Conservation (phyloP, 2,888 invertebrate genomes). For the Diachrysia chrysitis region DNA sequence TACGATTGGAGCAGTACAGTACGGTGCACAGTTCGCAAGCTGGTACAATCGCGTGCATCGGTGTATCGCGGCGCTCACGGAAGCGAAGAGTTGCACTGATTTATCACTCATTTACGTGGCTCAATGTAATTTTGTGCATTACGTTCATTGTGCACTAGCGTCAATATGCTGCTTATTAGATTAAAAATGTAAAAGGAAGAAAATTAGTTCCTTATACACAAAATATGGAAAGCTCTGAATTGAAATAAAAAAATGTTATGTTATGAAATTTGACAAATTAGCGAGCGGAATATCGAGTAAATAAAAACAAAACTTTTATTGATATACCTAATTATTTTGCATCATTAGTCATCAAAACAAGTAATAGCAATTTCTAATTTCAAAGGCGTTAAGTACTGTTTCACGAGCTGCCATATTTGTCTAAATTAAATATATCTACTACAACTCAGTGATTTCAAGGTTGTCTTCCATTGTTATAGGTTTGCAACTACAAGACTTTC, state of each 20-base stretch:
- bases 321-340: no score
- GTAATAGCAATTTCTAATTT: neutral
- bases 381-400: neutral
- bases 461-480: no score
- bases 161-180: neutral
- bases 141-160: constrained; percentile 11
- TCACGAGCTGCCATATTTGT: no score
- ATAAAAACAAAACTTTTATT: no score
- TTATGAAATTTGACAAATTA: no score
- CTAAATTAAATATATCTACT: no score
- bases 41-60: constrained; percentile 48
- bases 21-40: constrained; percentile 23
- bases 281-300: no score
- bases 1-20: constrained; percentile 23
- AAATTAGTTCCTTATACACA: no score
- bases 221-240: neutral
- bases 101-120: constrained; percentile 57
- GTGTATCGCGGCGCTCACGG: constrained; percentile 47
- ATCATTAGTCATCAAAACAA: neutral
- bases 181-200: neutral
- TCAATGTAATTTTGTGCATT: constrained; percentile 50
- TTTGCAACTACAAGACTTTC: no score
- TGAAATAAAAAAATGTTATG: neutral
- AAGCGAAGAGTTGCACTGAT: constrained; percentile 52
- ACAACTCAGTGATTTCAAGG: no score